Conservation (phyloP, 2,113 vertebrate genomes). For the Limanda limanda region DNA sequence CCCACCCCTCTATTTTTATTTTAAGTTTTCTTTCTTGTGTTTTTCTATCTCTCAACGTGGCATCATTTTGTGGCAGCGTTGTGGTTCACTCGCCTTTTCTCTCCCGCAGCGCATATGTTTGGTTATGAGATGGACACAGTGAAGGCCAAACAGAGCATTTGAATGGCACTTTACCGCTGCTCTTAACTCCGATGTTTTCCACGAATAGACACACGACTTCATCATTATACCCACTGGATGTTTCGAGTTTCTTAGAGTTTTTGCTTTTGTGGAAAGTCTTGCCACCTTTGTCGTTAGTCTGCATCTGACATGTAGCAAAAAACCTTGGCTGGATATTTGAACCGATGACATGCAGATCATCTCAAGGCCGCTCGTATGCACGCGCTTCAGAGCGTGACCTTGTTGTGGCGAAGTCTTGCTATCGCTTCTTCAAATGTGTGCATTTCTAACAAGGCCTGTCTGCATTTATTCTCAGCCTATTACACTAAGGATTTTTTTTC, state of each 20-base stretch:
- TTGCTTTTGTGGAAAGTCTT: background rate
- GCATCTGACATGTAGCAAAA: background rate
- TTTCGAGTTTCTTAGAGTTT: background rate
- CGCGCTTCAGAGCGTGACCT: background rate
- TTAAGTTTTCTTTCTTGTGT: background rate
- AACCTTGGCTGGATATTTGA: background rate
- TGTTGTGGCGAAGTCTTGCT: background rate
- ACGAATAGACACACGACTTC: too few relatives aligned
- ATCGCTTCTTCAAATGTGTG: background rate
- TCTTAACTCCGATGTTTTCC: too few relatives aligned
- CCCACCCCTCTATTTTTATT: background rate
- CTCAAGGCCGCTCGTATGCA: background rate
- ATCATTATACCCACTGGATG: background rate
- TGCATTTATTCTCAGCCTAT: background rate
- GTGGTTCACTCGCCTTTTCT: too few relatives aligned
- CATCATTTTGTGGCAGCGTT: too few relatives aligned
- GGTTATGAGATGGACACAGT: too few relatives aligned
- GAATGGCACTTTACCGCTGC: too few relatives aligned
- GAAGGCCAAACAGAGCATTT: too few relatives aligned
- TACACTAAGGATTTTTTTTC: background rate
- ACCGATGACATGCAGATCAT: conserved; percentile 9
- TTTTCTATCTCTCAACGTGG: background rate
- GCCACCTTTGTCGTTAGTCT: background rate
- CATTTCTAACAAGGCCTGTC: background rate
- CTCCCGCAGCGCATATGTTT: too few relatives aligned